phyloP scores from a whole-genome alignment of 2,888 invertebrate genomes.

The Cosmorhoe ocellata region DNA sequence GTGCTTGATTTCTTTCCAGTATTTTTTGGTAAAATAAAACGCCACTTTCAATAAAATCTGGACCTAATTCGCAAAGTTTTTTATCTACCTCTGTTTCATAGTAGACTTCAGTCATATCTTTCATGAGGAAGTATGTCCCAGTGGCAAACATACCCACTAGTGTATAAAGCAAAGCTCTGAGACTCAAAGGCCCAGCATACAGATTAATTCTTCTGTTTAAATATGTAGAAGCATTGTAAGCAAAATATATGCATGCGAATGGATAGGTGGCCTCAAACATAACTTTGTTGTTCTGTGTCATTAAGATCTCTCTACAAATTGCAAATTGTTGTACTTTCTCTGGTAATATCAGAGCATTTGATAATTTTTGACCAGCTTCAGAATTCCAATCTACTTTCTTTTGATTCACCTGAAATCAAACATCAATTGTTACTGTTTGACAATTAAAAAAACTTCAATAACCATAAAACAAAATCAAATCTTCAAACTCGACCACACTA shows the following conservation, averaged over 20 bases:
- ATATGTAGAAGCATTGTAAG: conserved; percentile 76
- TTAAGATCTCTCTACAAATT: conserved; percentile 88
- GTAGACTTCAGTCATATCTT: conserved; percentile 84
- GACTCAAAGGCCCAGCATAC: conserved; percentile 72
- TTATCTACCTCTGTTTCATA: conserved; percentile 86
- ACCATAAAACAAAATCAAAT: no score
- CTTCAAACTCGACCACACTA: no score
- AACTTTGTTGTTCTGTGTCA: conserved; percentile 82
- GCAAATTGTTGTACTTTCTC: conserved; percentile 91
- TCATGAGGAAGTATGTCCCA: conserved; percentile 84
- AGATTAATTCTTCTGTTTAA: conserved; percentile 82
- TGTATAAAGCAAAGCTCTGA: conserved; percentile 77
- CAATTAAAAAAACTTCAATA: no score
- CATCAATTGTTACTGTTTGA: no score
- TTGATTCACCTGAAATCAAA: conserved; percentile 78
- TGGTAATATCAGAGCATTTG: conserved; percentile 86
- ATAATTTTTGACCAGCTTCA: conserved; percentile 83
- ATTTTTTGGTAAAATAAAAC: conserved; percentile 89
- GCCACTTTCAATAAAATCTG: conserved; percentile 87
- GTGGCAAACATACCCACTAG: conserved; percentile 81
- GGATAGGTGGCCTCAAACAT: conserved; percentile 81
- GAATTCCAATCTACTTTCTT: conserved; percentile 85
- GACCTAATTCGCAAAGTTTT: conserved; percentile 81
- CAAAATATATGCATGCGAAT: conserved; percentile 66
- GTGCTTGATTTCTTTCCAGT: conserved; percentile 87